Evolutionary conservation across 1,140 invertebrate species (phyloP), one percentile per base, ranked within the genome.

Genomic region (Melitaea cinxia): DNA sequence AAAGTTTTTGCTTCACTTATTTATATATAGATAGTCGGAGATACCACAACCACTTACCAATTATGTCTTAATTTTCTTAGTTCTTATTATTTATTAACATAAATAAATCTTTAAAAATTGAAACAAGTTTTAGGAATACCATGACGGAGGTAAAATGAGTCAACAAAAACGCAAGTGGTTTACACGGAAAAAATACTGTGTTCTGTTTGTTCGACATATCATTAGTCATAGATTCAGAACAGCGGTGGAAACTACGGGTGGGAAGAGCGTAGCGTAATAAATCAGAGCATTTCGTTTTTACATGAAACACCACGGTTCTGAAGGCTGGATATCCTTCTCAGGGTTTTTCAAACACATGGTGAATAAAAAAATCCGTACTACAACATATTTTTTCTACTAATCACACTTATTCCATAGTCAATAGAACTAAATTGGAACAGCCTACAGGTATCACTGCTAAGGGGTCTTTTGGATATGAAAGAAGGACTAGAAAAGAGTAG

Each of bases 181-280:
- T 55, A 37, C 19, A 42, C 9, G 30, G n/a, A 42, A 37, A 50
- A 62, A 62, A 52, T 53, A 9, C 17, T 23, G 21, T 47, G 24
- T 15, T 5, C 10, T 59, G 49, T 53, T 54, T 53, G 49, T 65
- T 52, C 49, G 63, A 45, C 55, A 59, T 53, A 24, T 53, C 45
- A 70, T 62, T 53, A 47, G 68, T 66, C 68, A 58, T 53, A 45
- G 35, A 52, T 19, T 35, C 60, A 63, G 42, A 47, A 61, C 62
- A 65, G 39, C 56, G 39, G 45, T 45, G 56, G 57, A 61, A 53
- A 37, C 19, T 23, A 2, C 50, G 42, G 52, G 39, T 52, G 33
- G 33, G 49, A 47, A 59, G 35, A 59, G 56, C 47, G 42, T 65
- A 33, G n/a, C n/a, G 30, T 42, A 65, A 59, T 60, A 59, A 66